Evolutionary conservation across 2,113 vertebrate genomes (phyloP), one percentile per base, ranked within the genome.

Genomic region (Apodemus speciosus): DNA sequence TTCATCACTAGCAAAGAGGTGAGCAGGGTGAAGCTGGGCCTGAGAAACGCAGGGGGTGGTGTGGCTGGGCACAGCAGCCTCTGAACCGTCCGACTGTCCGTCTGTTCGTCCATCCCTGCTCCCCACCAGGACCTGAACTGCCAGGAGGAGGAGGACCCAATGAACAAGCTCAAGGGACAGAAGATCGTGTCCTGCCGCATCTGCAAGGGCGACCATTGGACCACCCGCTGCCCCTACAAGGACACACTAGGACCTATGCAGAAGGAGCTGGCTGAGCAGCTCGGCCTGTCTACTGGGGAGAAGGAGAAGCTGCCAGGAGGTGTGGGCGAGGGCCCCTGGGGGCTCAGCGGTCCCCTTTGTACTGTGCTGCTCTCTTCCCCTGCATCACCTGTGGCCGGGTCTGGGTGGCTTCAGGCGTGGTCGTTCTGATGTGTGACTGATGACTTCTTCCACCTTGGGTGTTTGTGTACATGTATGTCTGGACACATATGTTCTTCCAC

Each of bases 141-240:
- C 90, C 98, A 99, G 95, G 99, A 99, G 97, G 99, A 99, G 95
- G 99, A 99, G 83, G 99, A 99, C 95, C 99, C 99, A 0, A 99
- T 99, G 99, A 99, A 99, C 98, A 99, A 99, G 95, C 97, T 99
- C 58, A 99, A 99, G 98, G 99, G 99, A 23, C 99, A 99, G 98
- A 99, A 99, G 97, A 99, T 99, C 0, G 99, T 99, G 49, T 99
- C 99, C 0, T 99, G 99, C 95, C 98, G 99, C 62, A 99, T 99
- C 96, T 99, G 99, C 97, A 99, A 99, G 96, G 99, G 99, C 0
- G 99, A 99, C 98, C 99, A 99, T 95, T 99, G 99, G 99, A 99
- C 99, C 92, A 99, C 99, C 16, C 98, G 99, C 79, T 99, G 99
- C 81, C 99, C 99, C 0, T 99, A 99, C 97, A 99, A 99, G 97